Evolutionary conservation across 2,888 invertebrate species (phyloP).

Genomic region (Dryobotodes eremita): DNA sequence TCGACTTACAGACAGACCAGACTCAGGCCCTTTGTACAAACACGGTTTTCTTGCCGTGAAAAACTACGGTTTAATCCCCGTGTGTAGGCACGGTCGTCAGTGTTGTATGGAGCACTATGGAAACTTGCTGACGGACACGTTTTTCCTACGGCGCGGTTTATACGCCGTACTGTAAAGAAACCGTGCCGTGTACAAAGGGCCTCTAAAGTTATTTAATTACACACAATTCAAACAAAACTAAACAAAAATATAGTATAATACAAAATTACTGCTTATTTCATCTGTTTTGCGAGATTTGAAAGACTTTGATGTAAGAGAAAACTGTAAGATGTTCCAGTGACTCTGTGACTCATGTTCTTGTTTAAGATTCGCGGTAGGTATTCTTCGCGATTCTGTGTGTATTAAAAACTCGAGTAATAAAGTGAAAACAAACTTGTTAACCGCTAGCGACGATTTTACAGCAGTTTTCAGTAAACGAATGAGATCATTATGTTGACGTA

Average conservation of each 20-base stretch:
- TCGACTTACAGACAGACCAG: no score
- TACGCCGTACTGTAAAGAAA: no score
- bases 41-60: no score
- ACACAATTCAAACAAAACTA: neutral
- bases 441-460: neutral
- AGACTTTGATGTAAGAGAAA: slow-evolving; percentile 15
- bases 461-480: slow-evolving; percentile 36
- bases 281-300: neutral
- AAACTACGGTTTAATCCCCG: no score
- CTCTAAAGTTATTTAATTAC: neutral
- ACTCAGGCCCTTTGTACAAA: no score
- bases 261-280: neutral
- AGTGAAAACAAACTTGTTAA: slow-evolving; percentile 13
- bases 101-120: no score
- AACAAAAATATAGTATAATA: neutral
- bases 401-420: slow-evolving; percentile 1
- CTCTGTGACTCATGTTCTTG: neutral
- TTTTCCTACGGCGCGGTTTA: no score
- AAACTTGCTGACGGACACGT: no score
- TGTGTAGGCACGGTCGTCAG: no score
- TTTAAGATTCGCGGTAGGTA: neutral
- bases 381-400: neutral
- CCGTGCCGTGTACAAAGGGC: no score
- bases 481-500: slow-evolving; percentile 36
- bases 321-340: neutral